Conservation (phyloP, 2,888 invertebrate genomes). For the Papilio elwesi region DNA sequence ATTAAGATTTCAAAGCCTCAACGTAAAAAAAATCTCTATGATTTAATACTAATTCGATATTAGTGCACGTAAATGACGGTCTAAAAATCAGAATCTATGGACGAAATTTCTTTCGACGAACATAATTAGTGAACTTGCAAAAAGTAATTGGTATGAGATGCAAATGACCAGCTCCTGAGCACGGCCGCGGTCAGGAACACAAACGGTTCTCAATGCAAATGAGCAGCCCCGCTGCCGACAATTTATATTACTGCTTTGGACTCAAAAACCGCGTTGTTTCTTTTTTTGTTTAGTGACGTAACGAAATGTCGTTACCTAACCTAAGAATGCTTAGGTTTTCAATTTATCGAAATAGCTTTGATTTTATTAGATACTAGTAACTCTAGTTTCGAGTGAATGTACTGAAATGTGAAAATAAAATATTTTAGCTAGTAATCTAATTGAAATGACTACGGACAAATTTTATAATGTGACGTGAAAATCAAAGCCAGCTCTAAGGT, state of each 20-base stretch:
- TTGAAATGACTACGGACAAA: too few species aligned
- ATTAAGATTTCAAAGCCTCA: not conserved
- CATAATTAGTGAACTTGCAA: constrained; percentile 70
- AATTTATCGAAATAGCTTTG: not conserved
- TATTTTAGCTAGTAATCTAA: too few species aligned
- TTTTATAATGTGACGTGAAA: too few species aligned
- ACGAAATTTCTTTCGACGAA: constrained; percentile 45
- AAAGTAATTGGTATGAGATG: constrained; percentile 77
- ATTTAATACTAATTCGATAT: not conserved
- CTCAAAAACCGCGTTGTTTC: not conserved
- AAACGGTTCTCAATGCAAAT: constrained; percentile 75
- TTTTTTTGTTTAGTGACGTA: constrained; percentile 4
- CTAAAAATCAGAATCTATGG: constrained; percentile 26
- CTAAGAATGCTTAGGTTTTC: too few species aligned
- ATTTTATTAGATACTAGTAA: not conserved
- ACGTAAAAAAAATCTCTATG: not conserved
- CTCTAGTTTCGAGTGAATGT: too few species aligned
- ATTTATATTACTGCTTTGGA: constrained; percentile 56
- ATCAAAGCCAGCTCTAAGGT: too few species aligned
- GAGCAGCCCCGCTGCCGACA: constrained; percentile 57
- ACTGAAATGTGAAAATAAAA: too few species aligned
- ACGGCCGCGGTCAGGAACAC: constrained; percentile 59
- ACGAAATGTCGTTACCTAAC: too few species aligned
- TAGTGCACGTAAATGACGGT: not conserved
- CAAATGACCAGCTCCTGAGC: constrained; percentile 63